Evolutionary conservation across 2,888 invertebrate species (phyloP), one percentile per base, ranked within the genome.

Genomic region (Chymomyza fuscimana): DNA sequence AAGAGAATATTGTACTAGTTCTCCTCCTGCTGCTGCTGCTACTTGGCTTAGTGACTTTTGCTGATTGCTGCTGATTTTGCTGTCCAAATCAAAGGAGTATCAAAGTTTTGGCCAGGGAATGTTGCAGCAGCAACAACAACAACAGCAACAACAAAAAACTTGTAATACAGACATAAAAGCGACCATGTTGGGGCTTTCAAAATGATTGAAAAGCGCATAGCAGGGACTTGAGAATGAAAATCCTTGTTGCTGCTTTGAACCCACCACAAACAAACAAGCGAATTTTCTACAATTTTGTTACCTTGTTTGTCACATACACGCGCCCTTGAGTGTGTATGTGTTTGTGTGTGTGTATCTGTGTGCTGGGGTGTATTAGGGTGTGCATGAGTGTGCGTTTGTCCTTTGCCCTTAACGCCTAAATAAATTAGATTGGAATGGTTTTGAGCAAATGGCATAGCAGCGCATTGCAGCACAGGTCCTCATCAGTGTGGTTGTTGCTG

Each of bases 21-120:
- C 32, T 32, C 32, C 32, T 25, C 25, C 25, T 36, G 0, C 36
- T 12, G 12, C 67, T n/a, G 22, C 54, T 19, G 54, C 54, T 19
- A n/a, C 16, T 54, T 54, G 54, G 16, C 54, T 16, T 22, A 54
- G 22, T 22, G 54, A 16, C 16, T 16, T 71, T 73, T 73, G 69
- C 69, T 80, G 86, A 82, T 87, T 85, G 80, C 77, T 63, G 65
- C 22, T 51, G 59, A 70, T 52, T 67, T 65, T 46, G 40, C 40
- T 46, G 40, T 46, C 10, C 51, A 74, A 73, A 76, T 85, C 74
- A 68, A 74, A 77, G 64, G 62, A 68, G 58, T 9, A 32, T 61
- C 22, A 32, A 60, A 22, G 15, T 62, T 40, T 19, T 62, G 32
- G 16, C 29, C 25, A 25, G 58, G 25, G 58, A 22, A 58, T 22